phyloP scores from a whole-genome alignment of 2,113 vertebrate species.

The Laticauda laticaudata region DNA sequence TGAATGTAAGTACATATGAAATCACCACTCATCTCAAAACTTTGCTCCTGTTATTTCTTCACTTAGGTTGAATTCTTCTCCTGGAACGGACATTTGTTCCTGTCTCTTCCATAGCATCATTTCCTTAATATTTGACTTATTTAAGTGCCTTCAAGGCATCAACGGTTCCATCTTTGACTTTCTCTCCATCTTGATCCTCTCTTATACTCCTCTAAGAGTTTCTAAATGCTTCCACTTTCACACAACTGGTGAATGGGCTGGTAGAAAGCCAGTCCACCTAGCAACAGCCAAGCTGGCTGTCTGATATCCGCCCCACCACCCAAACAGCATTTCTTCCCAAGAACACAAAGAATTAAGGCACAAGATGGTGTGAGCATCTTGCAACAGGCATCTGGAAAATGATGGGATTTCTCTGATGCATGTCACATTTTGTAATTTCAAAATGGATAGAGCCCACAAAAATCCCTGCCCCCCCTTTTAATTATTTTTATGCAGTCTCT shows the following conservation, averaged over 20 bases:
- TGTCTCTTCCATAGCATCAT: neutral
- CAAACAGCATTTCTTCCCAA: neutral
- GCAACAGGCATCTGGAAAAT: neutral
- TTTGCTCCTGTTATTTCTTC: neutral
- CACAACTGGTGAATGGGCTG: neutral
- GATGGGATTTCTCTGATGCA: neutral
- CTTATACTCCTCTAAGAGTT: neutral
- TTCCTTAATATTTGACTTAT: neutral
- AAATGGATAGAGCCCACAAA: neutral
- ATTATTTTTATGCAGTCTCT: neutral
- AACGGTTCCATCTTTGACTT: neutral
- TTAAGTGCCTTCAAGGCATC: neutral
- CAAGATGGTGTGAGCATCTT: neutral
- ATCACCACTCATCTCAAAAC: neutral
- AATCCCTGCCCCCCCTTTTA: too few relatives aligned
- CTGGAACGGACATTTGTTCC: neutral
- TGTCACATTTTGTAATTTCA: neutral
- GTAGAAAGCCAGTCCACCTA: neutral
- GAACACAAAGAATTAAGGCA: neutral
- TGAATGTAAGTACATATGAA: neutral
- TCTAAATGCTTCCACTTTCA: neutral
- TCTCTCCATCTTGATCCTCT: neutral
- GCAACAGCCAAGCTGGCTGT: neutral
- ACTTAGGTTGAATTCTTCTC: neutral
- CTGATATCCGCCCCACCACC: neutral